phyloP scores from a whole-genome alignment of 2,797 vertebrate genomes.

The Hippocampus kuda region DNA sequence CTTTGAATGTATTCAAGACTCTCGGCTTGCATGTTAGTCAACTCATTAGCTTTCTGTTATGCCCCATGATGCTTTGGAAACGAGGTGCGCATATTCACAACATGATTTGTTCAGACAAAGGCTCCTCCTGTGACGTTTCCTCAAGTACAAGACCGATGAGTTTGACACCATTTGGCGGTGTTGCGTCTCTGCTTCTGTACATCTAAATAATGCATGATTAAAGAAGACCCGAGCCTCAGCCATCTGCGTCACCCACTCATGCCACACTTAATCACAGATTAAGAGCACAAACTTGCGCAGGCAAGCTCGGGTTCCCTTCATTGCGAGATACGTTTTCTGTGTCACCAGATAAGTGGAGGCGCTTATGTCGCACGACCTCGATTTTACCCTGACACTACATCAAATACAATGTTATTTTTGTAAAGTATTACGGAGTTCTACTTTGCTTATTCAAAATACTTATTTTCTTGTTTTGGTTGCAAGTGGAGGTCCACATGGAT shows the following conservation, averaged over 20 bases:
- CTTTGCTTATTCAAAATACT: no score
- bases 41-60: background rate
- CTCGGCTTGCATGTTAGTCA: background rate
- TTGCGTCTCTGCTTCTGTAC: slow-evolving; percentile 8
- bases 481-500: no score
- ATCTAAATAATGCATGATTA: slow-evolving; percentile 43
- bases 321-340: slow-evolving; percentile 1
- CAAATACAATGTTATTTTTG: no score
- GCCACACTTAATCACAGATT: slow-evolving; percentile 36
- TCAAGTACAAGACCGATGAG: slow-evolving; percentile 9
- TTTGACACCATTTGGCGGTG: slow-evolving; percentile 11
- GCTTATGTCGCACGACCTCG: background rate
- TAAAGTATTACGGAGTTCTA: no score
- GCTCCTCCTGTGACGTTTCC: background rate
- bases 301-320: slow-evolving; percentile 13
- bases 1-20: background rate
- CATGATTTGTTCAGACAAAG: background rate
- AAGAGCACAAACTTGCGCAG: slow-evolving; percentile 11
- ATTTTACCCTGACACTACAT: no score
- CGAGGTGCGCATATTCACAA: background rate
- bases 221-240: slow-evolving; percentile 25
- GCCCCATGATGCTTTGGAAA: background rate
- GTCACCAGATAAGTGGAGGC: background rate
- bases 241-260: slow-evolving; percentile 25
- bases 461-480: no score